Evolutionary conservation across 2,888 invertebrate genomes (phyloP).

Genomic region (Leptothorax acervorum): DNA sequence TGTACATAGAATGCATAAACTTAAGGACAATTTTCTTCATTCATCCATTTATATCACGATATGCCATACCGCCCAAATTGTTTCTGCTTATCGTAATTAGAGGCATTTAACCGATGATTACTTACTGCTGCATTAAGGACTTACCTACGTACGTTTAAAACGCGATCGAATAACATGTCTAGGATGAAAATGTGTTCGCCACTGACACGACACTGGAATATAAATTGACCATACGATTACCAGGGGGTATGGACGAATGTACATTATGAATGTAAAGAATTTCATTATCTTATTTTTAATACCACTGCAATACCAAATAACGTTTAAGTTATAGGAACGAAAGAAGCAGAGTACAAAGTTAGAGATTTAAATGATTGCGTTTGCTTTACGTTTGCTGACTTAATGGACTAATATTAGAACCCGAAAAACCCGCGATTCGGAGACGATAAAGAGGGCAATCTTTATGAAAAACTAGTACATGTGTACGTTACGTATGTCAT

Average conservation of each 20-base stretch:
- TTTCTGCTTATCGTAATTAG: not conserved
- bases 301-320: slow-evolving; percentile 44
- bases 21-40: slow-evolving; percentile 11
- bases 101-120: not conserved
- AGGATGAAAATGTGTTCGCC: not conserved
- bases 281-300: slow-evolving; percentile 24
- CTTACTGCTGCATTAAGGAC: not conserved
- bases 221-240: not conserved
- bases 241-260: not conserved
- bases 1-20: slow-evolving; percentile 32
- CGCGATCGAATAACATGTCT: not conserved
- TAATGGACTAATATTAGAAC: not conserved
- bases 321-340: slow-evolving; percentile 21
- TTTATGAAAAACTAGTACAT: not conserved
- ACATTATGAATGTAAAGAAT: not conserved
- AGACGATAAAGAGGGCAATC: not conserved
- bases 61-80: not conserved
- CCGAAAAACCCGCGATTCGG: not conserved
- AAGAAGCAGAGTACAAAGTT: slow-evolving; percentile 55
- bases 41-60: not conserved
- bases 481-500: not conserved
- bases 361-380: slow-evolving; percentile 15
- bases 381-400: slow-evolving; percentile 29
- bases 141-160: not conserved
- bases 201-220: not conserved